phyloP scores from a whole-genome alignment of 2,888 invertebrate species.

The Helicoverpa assulta region DNA sequence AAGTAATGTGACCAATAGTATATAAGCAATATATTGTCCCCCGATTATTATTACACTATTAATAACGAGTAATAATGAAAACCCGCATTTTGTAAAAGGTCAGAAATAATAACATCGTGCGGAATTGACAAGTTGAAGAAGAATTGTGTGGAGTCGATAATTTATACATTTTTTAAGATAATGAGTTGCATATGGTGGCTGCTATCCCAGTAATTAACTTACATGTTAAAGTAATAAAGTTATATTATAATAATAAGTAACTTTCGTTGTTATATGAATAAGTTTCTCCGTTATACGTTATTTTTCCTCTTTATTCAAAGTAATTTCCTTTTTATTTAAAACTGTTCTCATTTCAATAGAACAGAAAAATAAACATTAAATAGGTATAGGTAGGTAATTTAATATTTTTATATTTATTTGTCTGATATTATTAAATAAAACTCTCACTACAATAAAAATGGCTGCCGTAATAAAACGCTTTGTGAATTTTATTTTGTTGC shows the following conservation, averaged over 20 bases:
- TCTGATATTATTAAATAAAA: conserved; percentile 22
- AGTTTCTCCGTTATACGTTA: not conserved
- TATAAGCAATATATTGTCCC: conserved; percentile 29
- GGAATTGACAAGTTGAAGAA: conserved; percentile 51
- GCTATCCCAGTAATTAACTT: conserved; percentile 25
- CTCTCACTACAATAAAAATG: conserved; percentile 12
- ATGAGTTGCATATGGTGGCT: conserved; percentile 12
- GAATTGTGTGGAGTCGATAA: conserved; percentile 38
- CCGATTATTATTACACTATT: conserved; percentile 55
- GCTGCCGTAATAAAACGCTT: conserved; percentile 13
- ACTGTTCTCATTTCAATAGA: conserved; percentile 1
- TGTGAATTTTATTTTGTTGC: conserved; percentile 36
- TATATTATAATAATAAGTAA: conserved; percentile 14
- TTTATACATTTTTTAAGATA: conserved; percentile 31
- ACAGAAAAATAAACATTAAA: not conserved
- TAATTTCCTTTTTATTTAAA: not conserved
- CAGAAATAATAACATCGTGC: conserved; percentile 53
- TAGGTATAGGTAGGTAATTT: not conserved
- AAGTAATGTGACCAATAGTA: conserved; percentile 4
- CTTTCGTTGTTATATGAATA: not conserved
- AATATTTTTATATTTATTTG: conserved; percentile 4
- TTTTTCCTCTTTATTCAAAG: not conserved
- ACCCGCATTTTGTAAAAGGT: conserved; percentile 50
- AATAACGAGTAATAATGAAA: conserved; percentile 48
- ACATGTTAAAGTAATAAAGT: not conserved